Base-by-base conservation (phyloP, 2,113 vertebrate genomes). In the Pseudorectes ferrugineus region DNA sequence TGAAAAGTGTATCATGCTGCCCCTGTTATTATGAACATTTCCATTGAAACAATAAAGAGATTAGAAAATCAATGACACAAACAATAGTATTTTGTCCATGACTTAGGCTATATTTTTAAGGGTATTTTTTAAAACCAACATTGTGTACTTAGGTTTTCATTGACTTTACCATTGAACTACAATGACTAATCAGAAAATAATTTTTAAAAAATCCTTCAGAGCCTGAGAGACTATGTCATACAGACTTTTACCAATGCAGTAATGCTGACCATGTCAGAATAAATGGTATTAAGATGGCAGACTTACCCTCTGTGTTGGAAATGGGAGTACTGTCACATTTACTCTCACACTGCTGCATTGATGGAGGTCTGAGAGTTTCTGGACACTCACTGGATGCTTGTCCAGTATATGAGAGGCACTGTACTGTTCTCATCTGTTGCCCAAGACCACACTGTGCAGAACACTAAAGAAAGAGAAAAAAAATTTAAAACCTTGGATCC, bases 281-380 rank as follows among this genome's bases (percentile, higher is more conserved):
- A 62, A 59, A 46, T 85, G 10, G 61, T 14, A 36, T 31, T 66
- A 57, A 54, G 31, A 90, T 38, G 20, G 21, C 18, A 92, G 74
- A 97, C 98, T 98, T 96, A 99, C 99, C 99, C 97, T 99, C 99
- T 46, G 98, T 98, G 55, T 97, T 99, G 91, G 99, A 97, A 97
- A 99, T 98, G 46, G 99, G 99, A 61, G 98, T 98, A 96, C 98
- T 98, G 74, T 99, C 99, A 96, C 99, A 99, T 98, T 99, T 99
- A 97, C 99, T 99, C 97, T 99, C 99, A 93, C 99, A 99, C 97
- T 99, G 99, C 96, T 99, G 99, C 98, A 99, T 99, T 81, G 97
- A 98, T 84, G 98, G 95, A 89, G 99, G 99, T 35, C 98, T 98
- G 74, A 98, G 97, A 52, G 98, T 95, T 95, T 99, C 99, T 42